Percentiles rank a stretch among this genome's conserved stretches.
phyloP scores from a whole-genome alignment of 2,888 invertebrate genomes.

The Tachina lurida region DNA sequence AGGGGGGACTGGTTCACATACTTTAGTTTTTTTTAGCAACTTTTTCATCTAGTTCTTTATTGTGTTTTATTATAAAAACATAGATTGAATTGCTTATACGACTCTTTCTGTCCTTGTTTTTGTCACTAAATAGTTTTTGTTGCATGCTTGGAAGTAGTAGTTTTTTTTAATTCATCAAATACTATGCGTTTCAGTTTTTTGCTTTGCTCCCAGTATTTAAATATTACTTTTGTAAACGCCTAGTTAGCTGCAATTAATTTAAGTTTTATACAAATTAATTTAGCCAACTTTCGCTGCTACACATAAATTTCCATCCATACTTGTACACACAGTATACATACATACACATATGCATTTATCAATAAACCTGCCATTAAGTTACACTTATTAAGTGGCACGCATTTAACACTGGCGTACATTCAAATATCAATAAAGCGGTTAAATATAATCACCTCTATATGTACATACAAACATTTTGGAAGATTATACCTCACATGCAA shows the following conservation, averaged over 20 bases:
- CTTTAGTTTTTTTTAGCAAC: no score
- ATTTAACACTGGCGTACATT: constrained; percentile 16
- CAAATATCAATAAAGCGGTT: constrained; percentile 37
- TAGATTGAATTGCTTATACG: no score
- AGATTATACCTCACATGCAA: neutral
- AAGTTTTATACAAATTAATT: constrained; percentile 70
- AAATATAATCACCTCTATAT: neutral
- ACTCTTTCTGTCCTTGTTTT: no score
- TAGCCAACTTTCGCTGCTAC: constrained; percentile 15
- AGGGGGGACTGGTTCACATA: no score
- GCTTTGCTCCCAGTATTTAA: neutral
- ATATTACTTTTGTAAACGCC: constrained; percentile 36
- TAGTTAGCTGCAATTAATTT: constrained; percentile 66
- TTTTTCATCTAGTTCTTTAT: no score
- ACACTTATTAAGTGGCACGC: constrained; percentile 52
- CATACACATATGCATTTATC: neutral
- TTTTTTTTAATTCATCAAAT: neutral
- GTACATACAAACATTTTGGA: constrained; percentile 5
- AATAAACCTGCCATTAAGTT: neutral
- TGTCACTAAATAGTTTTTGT: no score
- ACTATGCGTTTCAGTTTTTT: neutral
- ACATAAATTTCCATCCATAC: neutral
- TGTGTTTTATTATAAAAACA: no score
- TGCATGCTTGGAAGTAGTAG: no score
- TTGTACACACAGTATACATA: no score